A percentile compares a stretch with the other conserved stretches of the same genome.
Conservation (phyloP, 1,140 invertebrate genomes). For the Brachionus sp. region DNA sequence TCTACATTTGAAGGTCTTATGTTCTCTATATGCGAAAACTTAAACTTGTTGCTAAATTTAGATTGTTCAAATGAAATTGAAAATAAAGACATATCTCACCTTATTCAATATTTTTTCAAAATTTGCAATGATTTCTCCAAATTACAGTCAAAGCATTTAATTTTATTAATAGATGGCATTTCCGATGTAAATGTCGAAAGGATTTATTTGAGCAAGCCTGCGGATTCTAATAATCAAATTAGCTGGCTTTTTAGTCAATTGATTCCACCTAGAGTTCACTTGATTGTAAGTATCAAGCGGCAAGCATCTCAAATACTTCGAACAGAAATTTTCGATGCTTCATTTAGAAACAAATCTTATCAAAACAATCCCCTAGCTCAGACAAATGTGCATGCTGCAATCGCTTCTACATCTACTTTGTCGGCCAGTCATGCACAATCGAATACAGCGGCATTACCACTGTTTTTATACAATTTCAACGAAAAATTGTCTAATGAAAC, state of each 20-base stretch:
- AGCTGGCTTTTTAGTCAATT: constrained; percentile 22
- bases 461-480: constrained; percentile 36
- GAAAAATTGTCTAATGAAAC: constrained; percentile 29
- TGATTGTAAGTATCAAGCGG: constrained; percentile 36
- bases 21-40: constrained; percentile 7
- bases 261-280: constrained; percentile 6
- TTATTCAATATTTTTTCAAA: constrained; percentile 32
- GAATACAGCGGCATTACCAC: neutral
- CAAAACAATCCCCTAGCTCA: constrained; percentile 16
- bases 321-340: neutral
- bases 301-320: neutral
- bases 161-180: neutral
- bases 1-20: constrained; percentile 43
- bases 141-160: neutral
- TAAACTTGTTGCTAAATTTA: neutral
- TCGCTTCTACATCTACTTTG: neutral
- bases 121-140: neutral
- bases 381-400: neutral
- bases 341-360: neutral
- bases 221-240: constrained; percentile 17
- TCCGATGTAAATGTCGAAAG: neutral
- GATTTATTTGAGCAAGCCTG: neutral
- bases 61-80: constrained; percentile 2
- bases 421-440: neutral
- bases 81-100: neutral